Conservation (phyloP, 2,113 vertebrate genomes). For the Cromileptes altivelis region DNA sequence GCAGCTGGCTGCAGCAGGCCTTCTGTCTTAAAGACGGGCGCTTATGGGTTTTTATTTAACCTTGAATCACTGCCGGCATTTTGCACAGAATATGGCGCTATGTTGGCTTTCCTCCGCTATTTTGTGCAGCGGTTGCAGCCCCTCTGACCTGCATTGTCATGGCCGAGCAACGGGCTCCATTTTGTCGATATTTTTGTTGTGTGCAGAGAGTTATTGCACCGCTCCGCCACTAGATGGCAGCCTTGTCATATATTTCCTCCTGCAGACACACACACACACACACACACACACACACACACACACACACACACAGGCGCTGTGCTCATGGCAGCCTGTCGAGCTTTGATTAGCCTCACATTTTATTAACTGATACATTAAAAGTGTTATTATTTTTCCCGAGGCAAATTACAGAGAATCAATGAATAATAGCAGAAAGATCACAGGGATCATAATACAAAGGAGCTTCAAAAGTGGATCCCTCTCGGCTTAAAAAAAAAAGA, state of each 20-base stretch:
- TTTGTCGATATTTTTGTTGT: slow-evolving; percentile 73
- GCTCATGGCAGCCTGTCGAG: neutral
- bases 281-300: accelerated
- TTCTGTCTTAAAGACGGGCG: neutral
- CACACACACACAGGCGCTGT: neutral
- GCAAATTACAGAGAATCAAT: neutral
- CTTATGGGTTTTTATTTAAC: neutral
- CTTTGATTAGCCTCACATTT: slow-evolving; percentile 33
- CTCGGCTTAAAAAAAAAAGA: neutral
- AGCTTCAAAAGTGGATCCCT: slow-evolving; percentile 21
- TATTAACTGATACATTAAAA: slow-evolving; percentile 9
- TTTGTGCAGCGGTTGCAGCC: slow-evolving; percentile 32
- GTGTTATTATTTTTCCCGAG: neutral
- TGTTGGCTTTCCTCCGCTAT: neutral
- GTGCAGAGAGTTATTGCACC: neutral
- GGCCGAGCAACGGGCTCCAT: slow-evolving; percentile 80
- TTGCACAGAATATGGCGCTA: neutral
- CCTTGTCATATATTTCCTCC: neutral
- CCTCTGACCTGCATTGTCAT: slow-evolving; percentile 79
- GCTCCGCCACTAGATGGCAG: slow-evolving; percentile 64
- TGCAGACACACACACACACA: too few species aligned
- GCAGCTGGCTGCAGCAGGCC: slow-evolving; percentile 2
- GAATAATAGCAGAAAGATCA: slow-evolving; percentile 4
- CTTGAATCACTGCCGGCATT: neutral
- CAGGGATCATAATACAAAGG: neutral